Base-by-base conservation (phyloP, 2,888 invertebrate genomes). In the Choreutis nemorana region DNA sequence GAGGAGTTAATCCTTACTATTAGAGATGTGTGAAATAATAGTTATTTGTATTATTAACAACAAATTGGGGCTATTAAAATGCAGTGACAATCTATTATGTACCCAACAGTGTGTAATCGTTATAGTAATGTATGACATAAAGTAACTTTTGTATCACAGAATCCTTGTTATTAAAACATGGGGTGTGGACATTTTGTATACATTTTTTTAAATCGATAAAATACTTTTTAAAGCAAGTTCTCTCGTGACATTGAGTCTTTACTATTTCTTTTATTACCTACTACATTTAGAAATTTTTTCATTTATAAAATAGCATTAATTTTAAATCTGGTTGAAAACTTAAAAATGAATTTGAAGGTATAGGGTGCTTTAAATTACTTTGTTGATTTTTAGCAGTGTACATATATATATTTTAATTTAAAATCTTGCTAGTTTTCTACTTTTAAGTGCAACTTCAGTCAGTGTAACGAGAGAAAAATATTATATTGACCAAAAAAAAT, bases 101-200 rank as follows among this genome's bases (percentile, higher is more conserved):
- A n/a, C n/a, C n/a, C n/a, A n/a, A n/a, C n/a, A n/a, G n/a, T n/a
- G n/a, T n/a, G n/a, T n/a, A n/a, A n/a, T n/a, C n/a, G n/a, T n/a
- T n/a, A n/a, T n/a, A n/a, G n/a, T n/a, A n/a, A n/a, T n/a, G n/a
- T n/a, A n/a, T n/a, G n/a, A n/a, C n/a, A n/a, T n/a, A n/a, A n/a
- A n/a, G n/a, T 60, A 64, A 67, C 56, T 72, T 75, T 73, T 77
- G 55, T 75, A 77, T 61, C 61, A 58, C 67, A 66, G 52, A 60
- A 50, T 47, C 56, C 55, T 56, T 68, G 65, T 72, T 68, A 72
- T 66, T 65, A 30, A 28, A 25, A 62, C 56, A 60, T 57, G 58
- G 61, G 63, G 62, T 70, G 68, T 67, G 72, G 68, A 72, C 61
- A 59, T 73, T 78, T 75, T 77, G 58, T 77, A 77, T 65, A 72